A percentile compares a stretch with the other conserved stretches of the same genome.
These are phyloP conservation scores for Condylura cristata DNA, from an alignment of 2,113 vertebrate species.

Conservation along the genomic window DNA sequence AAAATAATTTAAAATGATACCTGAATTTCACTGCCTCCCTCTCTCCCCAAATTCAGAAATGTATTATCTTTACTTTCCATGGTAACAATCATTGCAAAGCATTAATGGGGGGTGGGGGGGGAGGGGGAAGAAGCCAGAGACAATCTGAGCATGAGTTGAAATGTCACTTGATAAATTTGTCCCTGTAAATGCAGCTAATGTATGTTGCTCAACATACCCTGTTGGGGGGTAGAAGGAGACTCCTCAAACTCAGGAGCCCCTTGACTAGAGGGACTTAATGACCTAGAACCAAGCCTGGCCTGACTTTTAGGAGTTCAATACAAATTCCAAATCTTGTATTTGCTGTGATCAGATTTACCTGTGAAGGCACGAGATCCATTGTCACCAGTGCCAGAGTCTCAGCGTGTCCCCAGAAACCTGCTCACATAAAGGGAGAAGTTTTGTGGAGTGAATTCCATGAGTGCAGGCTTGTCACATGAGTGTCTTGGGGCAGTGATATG, in stretches of 20 bases:
- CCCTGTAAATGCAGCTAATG: conserved; percentile 92
- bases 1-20: background rate
- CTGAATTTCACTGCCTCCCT: background rate
- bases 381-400: conserved; percentile 86
- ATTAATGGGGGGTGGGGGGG: too few species aligned
- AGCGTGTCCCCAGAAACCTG: conserved; percentile 83
- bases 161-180: conserved; percentile 61
- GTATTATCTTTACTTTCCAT: conserved; percentile 8
- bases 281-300: conserved; percentile 89
- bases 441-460: conserved; percentile 70
- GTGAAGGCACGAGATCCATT: conserved; percentile 91
- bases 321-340: conserved; percentile 82
- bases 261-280: conserved; percentile 88
- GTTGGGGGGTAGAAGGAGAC: conserved; percentile 88
- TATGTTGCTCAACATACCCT: conserved; percentile 90
- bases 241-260: conserved; percentile 86
- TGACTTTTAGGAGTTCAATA: conserved; percentile 83
- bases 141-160: conserved; percentile 91
- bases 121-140: too few species aligned
- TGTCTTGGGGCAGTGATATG: conserved; percentile 68
- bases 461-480: conserved; percentile 82
- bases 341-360: conserved; percentile 85
- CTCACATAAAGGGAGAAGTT: conserved; percentile 62
- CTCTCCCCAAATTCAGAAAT: conserved; percentile 21
- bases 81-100: background rate